phyloP scores from a whole-genome alignment of 37 sponge, comb jelly and placozoan genomes.

The Axinella damicornis region DNA sequence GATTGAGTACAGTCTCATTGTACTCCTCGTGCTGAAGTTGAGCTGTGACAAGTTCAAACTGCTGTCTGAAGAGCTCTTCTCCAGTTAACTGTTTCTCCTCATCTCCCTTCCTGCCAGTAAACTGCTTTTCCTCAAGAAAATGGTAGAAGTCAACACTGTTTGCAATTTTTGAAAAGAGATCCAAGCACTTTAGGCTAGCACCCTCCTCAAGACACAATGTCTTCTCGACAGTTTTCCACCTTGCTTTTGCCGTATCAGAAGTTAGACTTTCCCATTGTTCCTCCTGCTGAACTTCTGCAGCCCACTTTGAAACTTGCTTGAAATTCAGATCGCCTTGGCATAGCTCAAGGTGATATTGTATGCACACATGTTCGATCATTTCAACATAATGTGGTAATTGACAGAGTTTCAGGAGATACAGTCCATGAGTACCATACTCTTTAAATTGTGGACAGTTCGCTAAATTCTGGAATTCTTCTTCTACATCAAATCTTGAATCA shows the following conservation, averaged over 20 bases:
- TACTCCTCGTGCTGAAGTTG: constrained; percentile 87
- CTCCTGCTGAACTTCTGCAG: background rate
- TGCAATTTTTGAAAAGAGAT: constrained; percentile 51
- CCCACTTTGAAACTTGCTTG: constrained; percentile 10
- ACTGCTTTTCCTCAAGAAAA: constrained; percentile 65
- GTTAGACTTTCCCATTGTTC: constrained; percentile 39
- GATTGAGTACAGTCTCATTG: constrained; percentile 83
- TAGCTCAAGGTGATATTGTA: constrained; percentile 39
- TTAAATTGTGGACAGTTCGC: too few relatives aligned
- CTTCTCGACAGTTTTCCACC: constrained; percentile 22
- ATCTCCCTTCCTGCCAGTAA: constrained; percentile 49
- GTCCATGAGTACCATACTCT: background rate
- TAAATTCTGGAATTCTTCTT: constrained; percentile 45
- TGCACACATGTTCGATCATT: constrained; percentile 55
- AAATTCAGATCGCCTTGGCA: constrained; percentile 39
- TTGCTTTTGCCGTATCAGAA: constrained; percentile 28
- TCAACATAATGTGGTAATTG: constrained; percentile 62
- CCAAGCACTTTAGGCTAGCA: constrained; percentile 15
- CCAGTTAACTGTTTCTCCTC: constrained; percentile 64
- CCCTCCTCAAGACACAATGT: constrained; percentile 11
- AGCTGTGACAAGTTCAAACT: constrained; percentile 80
- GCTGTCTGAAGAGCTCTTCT: constrained; percentile 51
- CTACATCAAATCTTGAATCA: constrained; percentile 18
- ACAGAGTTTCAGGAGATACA: constrained; percentile 58
- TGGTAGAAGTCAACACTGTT: constrained; percentile 66